Evolutionary conservation across 2,888 invertebrate genomes (phyloP).

Genomic region (Eudasyphora cyanicolor): DNA sequence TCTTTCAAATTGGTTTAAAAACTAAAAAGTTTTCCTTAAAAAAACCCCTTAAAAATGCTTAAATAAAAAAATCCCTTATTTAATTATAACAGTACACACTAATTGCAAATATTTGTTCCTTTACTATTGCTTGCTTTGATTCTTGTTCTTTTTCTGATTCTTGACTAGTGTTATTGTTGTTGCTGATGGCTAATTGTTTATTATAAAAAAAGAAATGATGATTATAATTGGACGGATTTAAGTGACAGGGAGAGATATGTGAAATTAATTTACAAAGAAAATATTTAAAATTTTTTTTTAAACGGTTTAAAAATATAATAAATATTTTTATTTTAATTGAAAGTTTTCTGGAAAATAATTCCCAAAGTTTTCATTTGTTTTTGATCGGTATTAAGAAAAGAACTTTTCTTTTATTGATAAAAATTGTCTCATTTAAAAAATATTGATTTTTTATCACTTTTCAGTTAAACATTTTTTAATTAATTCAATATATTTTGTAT

Average conservation of each 20-base stretch:
- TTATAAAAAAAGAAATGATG: not conserved
- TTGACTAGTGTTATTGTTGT: constrained; percentile 45
- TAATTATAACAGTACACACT: not conserved
- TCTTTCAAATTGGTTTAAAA: not conserved
- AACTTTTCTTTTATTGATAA: too few species aligned
- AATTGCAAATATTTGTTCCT: not conserved
- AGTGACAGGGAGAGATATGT: too few species aligned
- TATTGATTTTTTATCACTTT: too few species aligned
- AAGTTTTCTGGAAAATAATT: too few species aligned
- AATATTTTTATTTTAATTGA: too few species aligned
- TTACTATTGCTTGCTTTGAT: not conserved
- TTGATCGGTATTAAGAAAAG: too few species aligned
- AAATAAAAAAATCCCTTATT: not conserved
- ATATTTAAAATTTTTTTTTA: too few species aligned
- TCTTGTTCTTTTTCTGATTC: constrained; percentile 3
- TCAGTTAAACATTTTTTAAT: too few species aligned
- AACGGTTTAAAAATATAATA: too few species aligned
- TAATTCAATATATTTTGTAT: too few species aligned
- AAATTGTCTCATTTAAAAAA: too few species aligned
- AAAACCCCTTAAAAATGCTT: not conserved
- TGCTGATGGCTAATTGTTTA: constrained; percentile 20
- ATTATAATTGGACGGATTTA: not conserved
- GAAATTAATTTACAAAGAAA: not conserved
- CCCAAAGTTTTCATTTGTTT: too few species aligned
- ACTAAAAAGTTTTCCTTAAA: not conserved